These are phyloP conservation scores for Abrostola triplasia DNA, from an alignment of 2,888 invertebrate species.

Conservation along the genomic window DNA sequence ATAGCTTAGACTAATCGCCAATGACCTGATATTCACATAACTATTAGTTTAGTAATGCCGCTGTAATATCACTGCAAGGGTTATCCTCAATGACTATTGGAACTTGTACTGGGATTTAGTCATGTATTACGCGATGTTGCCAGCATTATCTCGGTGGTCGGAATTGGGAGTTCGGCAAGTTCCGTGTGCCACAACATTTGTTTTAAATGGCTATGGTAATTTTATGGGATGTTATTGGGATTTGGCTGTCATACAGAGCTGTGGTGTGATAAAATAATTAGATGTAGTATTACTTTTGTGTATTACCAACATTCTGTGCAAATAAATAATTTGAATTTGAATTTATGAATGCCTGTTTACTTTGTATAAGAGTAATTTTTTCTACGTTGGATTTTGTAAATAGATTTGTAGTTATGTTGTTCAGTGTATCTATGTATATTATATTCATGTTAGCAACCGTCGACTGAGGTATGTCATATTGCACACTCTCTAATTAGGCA, in stretches of 20 bases:
- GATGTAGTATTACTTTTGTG: neutral
- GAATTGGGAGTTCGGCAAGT: constrained; percentile 19
- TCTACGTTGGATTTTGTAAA: no score
- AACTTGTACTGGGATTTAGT: constrained; percentile 48
- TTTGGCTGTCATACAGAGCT: neutral
- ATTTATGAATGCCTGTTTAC: no score
- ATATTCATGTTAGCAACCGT: no score
- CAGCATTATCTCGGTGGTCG: constrained; percentile 34
- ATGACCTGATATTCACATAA: constrained; percentile 35
- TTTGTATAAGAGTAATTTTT: no score
- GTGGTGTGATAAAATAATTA: neutral
- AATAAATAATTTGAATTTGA: no score
- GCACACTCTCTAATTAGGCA: no score
- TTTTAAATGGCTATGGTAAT: constrained; percentile 24
- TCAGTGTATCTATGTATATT: no score
- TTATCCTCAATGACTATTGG: constrained; percentile 47
- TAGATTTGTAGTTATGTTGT: no score
- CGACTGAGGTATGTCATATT: no score
- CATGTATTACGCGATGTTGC: constrained; percentile 31
- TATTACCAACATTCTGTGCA: no score
- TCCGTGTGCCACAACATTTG: constrained; percentile 1
- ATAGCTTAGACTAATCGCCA: constrained; percentile 8
- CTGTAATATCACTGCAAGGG: constrained; percentile 40
- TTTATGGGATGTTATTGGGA: constrained; percentile 15
- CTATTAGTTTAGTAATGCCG: constrained; percentile 47